Conservation (phyloP, 2,797 vertebrate genomes). For the Peromyscus melanophrys region DNA sequence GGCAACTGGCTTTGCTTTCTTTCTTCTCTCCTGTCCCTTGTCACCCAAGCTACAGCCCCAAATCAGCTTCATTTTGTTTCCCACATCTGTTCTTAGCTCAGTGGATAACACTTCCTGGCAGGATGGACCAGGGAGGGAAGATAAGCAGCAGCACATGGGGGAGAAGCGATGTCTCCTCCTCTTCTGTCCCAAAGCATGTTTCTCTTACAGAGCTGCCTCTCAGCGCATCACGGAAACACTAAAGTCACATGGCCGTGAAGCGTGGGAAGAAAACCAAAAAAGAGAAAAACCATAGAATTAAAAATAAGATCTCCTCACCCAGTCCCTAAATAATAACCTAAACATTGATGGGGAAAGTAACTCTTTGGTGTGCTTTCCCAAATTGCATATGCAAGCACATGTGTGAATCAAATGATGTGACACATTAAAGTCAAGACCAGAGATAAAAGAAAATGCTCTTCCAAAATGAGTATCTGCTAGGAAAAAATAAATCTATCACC, state of each 20-base stretch:
- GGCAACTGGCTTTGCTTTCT: neutral
- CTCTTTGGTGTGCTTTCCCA: neutral
- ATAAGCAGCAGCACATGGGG: conserved; percentile 24
- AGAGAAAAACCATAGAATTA: neutral
- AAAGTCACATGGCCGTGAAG: neutral
- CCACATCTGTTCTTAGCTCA: conserved; percentile 5
- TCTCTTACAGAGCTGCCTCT: conserved; percentile 35
- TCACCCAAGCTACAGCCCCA: conserved; percentile 8
- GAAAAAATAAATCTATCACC: neutral
- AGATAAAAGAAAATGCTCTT: conserved; percentile 35
- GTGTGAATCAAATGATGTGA: conserved; percentile 24
- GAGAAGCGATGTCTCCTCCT: neutral
- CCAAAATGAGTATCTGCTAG: neutral
- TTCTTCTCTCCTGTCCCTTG: neutral
- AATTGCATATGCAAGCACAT: neutral
- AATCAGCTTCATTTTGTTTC: conserved; percentile 50
- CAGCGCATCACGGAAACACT: neutral
- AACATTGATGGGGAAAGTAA: neutral
- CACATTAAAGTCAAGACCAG: neutral
- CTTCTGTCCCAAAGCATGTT: conserved; percentile 53
- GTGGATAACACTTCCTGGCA: conserved; percentile 41
- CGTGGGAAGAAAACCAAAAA: neutral
- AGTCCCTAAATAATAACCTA: conserved; percentile 20
- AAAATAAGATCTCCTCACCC: neutral
- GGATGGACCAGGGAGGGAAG: conserved; percentile 39